phyloP scores from a whole-genome alignment of 2,888 invertebrate genomes.

The Napeogenes inachia region DNA sequence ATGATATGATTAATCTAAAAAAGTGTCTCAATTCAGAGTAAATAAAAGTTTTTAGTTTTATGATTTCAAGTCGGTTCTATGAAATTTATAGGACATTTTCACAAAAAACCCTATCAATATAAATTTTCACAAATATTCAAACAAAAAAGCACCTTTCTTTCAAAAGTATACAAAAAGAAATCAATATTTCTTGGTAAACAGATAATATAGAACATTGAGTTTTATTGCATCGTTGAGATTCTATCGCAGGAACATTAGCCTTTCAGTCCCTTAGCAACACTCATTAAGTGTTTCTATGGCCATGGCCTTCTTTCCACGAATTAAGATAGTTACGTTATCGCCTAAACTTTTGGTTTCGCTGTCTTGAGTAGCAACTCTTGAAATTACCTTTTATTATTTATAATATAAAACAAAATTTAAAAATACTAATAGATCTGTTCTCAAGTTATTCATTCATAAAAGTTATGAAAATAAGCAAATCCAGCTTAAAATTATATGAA shows the following conservation, averaged over 20 bases:
- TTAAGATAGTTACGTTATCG: slow-evolving; percentile 16
- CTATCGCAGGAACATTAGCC: slow-evolving; percentile 34
- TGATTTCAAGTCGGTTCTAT: too few relatives aligned
- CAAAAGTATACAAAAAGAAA: slow-evolving; percentile 8
- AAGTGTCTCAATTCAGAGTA: too few relatives aligned
- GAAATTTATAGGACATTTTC: too few relatives aligned
- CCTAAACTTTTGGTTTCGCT: slow-evolving; percentile 8
- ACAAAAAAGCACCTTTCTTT: slow-evolving; percentile 3
- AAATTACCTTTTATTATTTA: background rate
- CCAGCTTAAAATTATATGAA: too few relatives aligned
- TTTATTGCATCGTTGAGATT: slow-evolving; percentile 44
- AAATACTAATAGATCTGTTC: too few relatives aligned
- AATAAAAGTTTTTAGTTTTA: too few relatives aligned
- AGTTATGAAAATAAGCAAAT: too few relatives aligned
- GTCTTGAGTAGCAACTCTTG: background rate
- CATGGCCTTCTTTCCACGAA: slow-evolving; percentile 21
- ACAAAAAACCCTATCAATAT: too few relatives aligned
- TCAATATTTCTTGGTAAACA: slow-evolving; percentile 15
- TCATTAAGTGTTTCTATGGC: slow-evolving; percentile 24
- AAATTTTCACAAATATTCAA: too few relatives aligned
- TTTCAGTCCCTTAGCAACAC: slow-evolving; percentile 20
- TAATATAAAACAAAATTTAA: too few relatives aligned
- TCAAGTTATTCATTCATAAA: too few relatives aligned
- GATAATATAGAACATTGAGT: slow-evolving; percentile 33
- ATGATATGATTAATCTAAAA: too few relatives aligned